phyloP scores from a whole-genome alignment of 1,140 invertebrate genomes.

The Hyphantria cunea region DNA sequence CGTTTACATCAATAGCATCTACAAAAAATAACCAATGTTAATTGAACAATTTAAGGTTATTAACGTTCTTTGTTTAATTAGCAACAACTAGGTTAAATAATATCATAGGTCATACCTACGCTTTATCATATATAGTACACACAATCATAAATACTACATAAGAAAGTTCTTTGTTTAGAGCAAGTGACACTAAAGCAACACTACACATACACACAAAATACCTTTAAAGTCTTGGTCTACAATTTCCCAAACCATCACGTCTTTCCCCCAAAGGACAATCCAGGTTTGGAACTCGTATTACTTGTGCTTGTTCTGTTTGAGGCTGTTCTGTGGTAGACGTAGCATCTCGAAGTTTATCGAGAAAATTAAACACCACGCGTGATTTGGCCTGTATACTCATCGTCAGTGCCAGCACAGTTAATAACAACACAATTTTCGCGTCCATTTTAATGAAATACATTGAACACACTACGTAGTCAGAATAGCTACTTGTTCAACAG shows the following conservation, averaged over 20 bases:
- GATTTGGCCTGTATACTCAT: constrained; percentile 36
- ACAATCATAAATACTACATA: no score
- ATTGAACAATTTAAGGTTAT: no score
- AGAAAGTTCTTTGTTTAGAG: no score
- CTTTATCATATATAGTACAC: no score
- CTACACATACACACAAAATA: constrained; percentile 8
- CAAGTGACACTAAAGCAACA: background rate
- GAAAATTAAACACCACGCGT: constrained; percentile 63
- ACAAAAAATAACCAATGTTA: no score
- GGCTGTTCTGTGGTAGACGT: constrained; percentile 44
- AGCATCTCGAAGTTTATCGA: constrained; percentile 58
- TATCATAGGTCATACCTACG: no score
- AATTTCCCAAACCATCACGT: constrained; percentile 50
- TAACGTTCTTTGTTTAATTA: no score
- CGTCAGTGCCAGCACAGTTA: constrained; percentile 42
- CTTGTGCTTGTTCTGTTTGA: constrained; percentile 47
- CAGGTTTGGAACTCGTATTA: constrained; percentile 62
- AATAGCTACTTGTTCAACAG: constrained; percentile 28
- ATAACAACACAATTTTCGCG: constrained; percentile 64
- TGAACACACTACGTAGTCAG: constrained; percentile 54
- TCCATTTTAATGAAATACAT: constrained; percentile 64
- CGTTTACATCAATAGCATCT: no score
- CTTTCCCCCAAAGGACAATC: constrained; percentile 55
- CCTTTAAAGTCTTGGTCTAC: constrained; percentile 56
- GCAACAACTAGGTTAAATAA: no score